phyloP scores from a whole-genome alignment of 2,888 invertebrate species.

The Acleris literana region DNA sequence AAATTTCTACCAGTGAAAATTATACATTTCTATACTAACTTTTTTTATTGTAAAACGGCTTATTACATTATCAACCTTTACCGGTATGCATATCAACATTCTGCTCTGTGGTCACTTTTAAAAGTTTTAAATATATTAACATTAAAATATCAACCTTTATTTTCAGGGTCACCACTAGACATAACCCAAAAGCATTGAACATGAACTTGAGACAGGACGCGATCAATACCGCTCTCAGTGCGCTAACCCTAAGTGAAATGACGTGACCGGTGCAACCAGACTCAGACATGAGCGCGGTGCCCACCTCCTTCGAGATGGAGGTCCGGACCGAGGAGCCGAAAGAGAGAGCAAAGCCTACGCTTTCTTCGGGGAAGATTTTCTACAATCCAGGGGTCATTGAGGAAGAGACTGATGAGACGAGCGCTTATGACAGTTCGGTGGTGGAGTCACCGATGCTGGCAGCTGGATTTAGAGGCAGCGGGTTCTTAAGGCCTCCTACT shows the following conservation, averaged over 20 bases:
- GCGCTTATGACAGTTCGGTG: conserved; percentile 73
- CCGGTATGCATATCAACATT: no score
- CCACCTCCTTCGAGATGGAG: conserved; percentile 72
- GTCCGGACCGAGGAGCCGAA: conserved; percentile 57
- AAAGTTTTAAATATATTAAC: background rate
- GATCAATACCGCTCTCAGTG: conserved; percentile 8
- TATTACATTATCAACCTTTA: no score
- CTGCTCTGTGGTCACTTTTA: background rate
- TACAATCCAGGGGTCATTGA: conserved; percentile 75
- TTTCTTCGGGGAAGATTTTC: conserved; percentile 76
- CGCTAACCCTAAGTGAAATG: conserved; percentile 3
- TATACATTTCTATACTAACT: no score
- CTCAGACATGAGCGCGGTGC: conserved; percentile 53
- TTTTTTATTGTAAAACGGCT: no score
- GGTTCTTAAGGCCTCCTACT: conserved; percentile 61
- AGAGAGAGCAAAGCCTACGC: conserved; percentile 54
- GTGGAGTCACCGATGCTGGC: conserved; percentile 74
- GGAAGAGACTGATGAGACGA: conserved; percentile 78
- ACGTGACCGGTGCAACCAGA: conserved; percentile 25
- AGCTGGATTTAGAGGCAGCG: conserved; percentile 56
- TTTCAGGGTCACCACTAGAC: conserved; percentile 20
- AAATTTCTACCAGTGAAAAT: no score
- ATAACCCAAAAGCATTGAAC: conserved; percentile 18
- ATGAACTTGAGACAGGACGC: conserved; percentile 23
- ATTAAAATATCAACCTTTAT: background rate